phyloP scores from a whole-genome alignment of 2,113 vertebrate species.

The Onychostruthus taczanowskii region DNA sequence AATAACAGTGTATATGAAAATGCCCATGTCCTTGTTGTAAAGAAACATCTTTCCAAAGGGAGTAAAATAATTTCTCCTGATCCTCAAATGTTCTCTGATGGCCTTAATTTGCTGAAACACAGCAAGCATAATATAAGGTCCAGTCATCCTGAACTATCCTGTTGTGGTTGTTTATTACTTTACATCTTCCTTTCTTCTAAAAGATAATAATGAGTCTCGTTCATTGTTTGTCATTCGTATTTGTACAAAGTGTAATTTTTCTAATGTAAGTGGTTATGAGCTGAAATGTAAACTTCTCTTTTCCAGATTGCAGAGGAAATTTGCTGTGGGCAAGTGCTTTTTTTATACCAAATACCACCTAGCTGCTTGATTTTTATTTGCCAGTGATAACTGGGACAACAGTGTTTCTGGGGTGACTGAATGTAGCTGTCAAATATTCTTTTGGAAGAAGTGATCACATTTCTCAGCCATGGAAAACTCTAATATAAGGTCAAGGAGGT shows the following conservation, averaged over 20 bases:
- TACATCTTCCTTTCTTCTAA: not conserved
- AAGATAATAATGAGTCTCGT: not conserved
- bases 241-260: not conserved
- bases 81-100: not conserved
- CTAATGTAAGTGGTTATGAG: not conserved
- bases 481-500: not conserved
- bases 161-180: not conserved
- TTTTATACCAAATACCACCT: not conserved
- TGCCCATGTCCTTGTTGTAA: not conserved
- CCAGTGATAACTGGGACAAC: not conserved
- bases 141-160: not conserved
- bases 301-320: not conserved
- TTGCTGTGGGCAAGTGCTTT: not conserved
- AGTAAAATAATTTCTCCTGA: not conserved
- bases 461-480: not conserved
- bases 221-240: not conserved
- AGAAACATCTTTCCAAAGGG: not conserved
- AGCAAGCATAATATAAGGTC: not conserved
- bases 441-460: constrained; percentile 11
- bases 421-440: not conserved
- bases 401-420: not conserved
- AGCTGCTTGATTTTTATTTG: not conserved
- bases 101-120: not conserved
- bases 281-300: not conserved
- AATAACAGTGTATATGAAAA: not conserved